Conservation (phyloP, 2,888 invertebrate genomes). For the Drosophila monieri region DNA sequence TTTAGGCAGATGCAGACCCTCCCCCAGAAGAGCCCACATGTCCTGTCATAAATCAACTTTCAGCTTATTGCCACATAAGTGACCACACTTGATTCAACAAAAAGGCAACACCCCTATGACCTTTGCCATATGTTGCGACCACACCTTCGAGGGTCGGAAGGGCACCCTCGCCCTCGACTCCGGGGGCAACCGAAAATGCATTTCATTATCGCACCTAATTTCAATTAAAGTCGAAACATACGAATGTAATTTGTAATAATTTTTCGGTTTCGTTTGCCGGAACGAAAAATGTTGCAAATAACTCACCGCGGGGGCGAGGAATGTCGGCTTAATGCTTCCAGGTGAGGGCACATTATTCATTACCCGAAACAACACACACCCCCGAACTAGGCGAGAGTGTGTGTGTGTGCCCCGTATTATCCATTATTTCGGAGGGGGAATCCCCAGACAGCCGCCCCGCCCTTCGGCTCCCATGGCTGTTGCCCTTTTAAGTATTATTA, state of each 20-base stretch:
- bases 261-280: constrained; percentile 41
- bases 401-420: constrained; percentile 69
- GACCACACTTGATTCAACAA: constrained; percentile 49
- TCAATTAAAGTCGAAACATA: constrained; percentile 58
- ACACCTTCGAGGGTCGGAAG: constrained; percentile 27
- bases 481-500: constrained; percentile 79
- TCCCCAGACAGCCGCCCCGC: constrained; percentile 15
- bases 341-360: constrained; percentile 78
- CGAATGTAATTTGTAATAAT: constrained; percentile 50
- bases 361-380: constrained; percentile 44
- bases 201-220: constrained; percentile 71
- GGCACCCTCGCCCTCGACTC: constrained; percentile 17
- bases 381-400: constrained; percentile 42
- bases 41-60: constrained; percentile 37
- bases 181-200: constrained; percentile 51
- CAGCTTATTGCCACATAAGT: constrained; percentile 41
- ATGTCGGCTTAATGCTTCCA: constrained; percentile 55
- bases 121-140: constrained; percentile 29
- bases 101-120: constrained; percentile 25
- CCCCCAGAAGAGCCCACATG: background rate
- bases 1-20: constrained; percentile 18
- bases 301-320: constrained; percentile 44
- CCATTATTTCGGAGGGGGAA: constrained; percentile 47
- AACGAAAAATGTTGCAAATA: constrained; percentile 57
- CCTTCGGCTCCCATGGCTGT: constrained; percentile 17